phyloP scores from a whole-genome alignment of 2,888 invertebrate genomes.

The Harpagoxenus sublaevis region DNA sequence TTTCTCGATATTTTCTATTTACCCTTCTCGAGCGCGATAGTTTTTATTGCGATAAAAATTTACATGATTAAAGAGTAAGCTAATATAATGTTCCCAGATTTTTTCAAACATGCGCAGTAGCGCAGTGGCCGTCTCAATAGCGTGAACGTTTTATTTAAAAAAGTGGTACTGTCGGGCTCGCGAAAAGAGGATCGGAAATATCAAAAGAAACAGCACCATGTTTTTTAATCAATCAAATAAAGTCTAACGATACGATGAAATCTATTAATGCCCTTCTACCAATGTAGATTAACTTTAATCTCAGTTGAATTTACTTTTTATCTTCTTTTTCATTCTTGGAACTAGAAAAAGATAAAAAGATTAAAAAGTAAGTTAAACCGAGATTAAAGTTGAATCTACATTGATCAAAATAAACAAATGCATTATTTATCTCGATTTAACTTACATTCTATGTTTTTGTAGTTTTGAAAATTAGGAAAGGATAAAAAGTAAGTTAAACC shows the following conservation, averaged over 20 bases:
- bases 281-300: too few relatives aligned
- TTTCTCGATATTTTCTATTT: neutral
- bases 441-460: too few relatives aligned
- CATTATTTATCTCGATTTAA: too few relatives aligned
- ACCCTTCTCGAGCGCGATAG: neutral
- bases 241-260: neutral
- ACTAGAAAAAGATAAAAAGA: too few relatives aligned
- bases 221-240: neutral
- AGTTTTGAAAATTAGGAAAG: too few relatives aligned
- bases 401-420: too few relatives aligned
- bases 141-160: neutral
- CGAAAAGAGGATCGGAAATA: neutral
- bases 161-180: neutral
- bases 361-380: too few relatives aligned
- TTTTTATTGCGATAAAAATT: neutral
- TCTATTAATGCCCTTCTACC: neutral
- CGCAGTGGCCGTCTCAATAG: neutral
- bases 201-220: neutral
- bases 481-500: too few relatives aligned
- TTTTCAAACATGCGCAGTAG: neutral
- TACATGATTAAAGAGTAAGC: neutral
- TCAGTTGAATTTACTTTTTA: too few relatives aligned
- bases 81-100: neutral
- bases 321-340: too few relatives aligned
- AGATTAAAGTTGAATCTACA: too few relatives aligned